Evolutionary conservation across 2,113 vertebrate species (phyloP).

Genomic region (Melanocharis versteri): DNA sequence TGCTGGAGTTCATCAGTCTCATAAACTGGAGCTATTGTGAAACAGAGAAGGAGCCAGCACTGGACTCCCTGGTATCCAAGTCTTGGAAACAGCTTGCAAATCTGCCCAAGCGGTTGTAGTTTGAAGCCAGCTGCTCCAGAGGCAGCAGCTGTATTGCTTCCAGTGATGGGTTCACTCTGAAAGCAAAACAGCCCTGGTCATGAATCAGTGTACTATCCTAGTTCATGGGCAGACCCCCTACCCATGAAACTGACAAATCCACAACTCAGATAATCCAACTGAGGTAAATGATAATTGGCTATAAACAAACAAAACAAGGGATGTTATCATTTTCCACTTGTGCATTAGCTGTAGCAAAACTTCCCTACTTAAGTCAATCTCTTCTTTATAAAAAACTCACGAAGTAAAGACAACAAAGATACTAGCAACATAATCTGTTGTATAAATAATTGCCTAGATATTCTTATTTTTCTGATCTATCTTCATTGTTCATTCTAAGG

Average conservation of each 20-base stretch:
- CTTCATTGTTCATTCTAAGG: not conserved
- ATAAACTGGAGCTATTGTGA: not conserved
- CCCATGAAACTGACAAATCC: not conserved
- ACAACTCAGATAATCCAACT: not conserved
- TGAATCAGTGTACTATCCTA: not conserved
- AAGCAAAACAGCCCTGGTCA: not conserved
- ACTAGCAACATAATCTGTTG: not conserved
- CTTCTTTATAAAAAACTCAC: not conserved
- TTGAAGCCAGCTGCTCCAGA: not conserved
- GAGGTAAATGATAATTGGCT: not conserved
- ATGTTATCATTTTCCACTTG: not conserved
- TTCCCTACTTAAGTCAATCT: not conserved
- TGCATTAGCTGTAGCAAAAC: not conserved
- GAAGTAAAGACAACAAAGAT: not conserved
- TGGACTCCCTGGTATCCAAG: not conserved
- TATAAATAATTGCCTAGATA: not conserved
- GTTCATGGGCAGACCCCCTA: not conserved
- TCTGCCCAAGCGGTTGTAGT: not conserved
- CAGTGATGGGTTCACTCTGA: not conserved
- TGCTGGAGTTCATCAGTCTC: not conserved
- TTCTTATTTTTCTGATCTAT: not conserved
- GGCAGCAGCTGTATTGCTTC: not conserved
- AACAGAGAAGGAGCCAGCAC: not conserved
- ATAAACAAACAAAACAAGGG: not conserved
- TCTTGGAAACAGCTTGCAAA: not conserved